Evolutionary conservation across 2,888 invertebrate genomes (phyloP).

Genomic region (Erebia epiphron): DNA sequence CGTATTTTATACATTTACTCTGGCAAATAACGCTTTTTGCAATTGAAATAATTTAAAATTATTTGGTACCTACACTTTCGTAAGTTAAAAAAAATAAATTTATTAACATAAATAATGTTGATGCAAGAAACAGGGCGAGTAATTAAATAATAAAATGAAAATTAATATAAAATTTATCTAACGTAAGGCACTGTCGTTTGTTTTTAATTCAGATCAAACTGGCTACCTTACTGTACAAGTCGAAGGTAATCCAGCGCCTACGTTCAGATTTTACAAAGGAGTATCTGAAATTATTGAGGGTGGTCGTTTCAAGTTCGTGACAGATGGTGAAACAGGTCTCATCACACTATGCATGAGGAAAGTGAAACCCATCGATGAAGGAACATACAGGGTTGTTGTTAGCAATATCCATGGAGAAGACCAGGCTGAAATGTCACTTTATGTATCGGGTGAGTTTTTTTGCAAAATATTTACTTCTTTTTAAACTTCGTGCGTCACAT

Average conservation of each 20-base stretch:
- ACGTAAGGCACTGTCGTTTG: neutral
- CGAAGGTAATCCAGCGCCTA: slow-evolving; percentile 97
- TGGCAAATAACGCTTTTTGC: neutral
- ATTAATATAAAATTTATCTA: too few species aligned
- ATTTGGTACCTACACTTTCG: too few species aligned
- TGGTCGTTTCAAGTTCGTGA: slow-evolving; percentile 96
- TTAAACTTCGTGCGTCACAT: neutral
- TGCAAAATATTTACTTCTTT: neutral
- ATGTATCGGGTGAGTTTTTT: slow-evolving; percentile 91
- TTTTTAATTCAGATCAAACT: slow-evolving; percentile 88
- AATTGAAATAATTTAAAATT: too few species aligned
- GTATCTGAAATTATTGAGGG: slow-evolving; percentile 96
- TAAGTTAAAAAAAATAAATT: too few species aligned
- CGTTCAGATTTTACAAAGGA: slow-evolving; percentile 97
- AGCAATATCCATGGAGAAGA: slow-evolving; percentile 98
- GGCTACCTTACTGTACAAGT: slow-evolving; percentile 96
- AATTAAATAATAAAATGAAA: too few species aligned
- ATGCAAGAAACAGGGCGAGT: too few species aligned
- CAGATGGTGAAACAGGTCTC: slow-evolving; percentile 96
- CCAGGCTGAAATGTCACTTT: slow-evolving; percentile 96
- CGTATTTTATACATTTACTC: neutral
- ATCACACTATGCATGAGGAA: slow-evolving; percentile 98
- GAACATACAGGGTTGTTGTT: slow-evolving; percentile 95
- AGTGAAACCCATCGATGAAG: slow-evolving; percentile 98
- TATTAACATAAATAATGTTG: too few species aligned